Conservation (phyloP, 2,888 invertebrate species). For the Drepana falcataria region DNA sequence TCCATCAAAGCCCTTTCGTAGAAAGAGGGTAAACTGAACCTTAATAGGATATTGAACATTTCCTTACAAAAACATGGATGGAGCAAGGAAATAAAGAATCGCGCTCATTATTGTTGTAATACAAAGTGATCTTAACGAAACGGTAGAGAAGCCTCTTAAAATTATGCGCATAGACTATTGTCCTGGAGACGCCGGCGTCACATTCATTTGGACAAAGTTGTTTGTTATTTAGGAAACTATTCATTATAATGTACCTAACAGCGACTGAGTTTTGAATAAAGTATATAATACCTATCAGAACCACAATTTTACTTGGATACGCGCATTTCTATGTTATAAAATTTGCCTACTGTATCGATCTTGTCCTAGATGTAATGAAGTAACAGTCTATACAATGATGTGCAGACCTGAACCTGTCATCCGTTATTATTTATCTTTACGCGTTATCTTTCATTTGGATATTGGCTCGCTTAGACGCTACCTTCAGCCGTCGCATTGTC, state of each 20-base stretch:
- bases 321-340: no score
- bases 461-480: slow-evolving; percentile 31
- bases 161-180: slow-evolving; percentile 29
- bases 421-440: not conserved
- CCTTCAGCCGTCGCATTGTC: slow-evolving; percentile 73
- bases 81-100: slow-evolving; percentile 59
- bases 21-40: slow-evolving; percentile 44
- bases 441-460: slow-evolving; percentile 9
- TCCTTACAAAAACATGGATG: slow-evolving; percentile 40
- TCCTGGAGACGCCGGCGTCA: slow-evolving; percentile 64
- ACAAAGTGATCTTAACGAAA: slow-evolving; percentile 49
- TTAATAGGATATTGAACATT: slow-evolving; percentile 58
- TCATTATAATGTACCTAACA: not conserved
- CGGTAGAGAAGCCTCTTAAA: slow-evolving; percentile 29
- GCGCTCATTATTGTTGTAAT: slow-evolving; percentile 52
- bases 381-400: not conserved
- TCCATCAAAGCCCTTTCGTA: slow-evolving; percentile 27
- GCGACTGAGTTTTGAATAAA: no score
- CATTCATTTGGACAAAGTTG: slow-evolving; percentile 5
- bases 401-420: not conserved
- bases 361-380: no score
- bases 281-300: no score
- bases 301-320: no score
- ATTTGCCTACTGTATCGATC: no score
- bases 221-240: not conserved